Base-by-base conservation (phyloP, 1,140 invertebrate genomes). In the Pseudoatta argentina region DNA sequence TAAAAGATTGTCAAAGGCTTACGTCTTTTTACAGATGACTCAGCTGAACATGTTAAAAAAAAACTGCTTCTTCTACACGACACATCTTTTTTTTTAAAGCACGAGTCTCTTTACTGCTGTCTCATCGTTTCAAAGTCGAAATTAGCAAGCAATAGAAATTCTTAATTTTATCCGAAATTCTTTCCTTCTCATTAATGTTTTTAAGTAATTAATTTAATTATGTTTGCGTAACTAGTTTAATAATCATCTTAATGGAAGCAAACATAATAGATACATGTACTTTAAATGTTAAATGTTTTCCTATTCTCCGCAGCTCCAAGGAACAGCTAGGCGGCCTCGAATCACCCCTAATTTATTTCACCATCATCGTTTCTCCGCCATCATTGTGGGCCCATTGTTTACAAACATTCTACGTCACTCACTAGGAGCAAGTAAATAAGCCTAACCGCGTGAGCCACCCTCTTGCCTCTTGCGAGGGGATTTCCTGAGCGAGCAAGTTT, bases 331-430 rank as follows among this genome's bases (percentile, higher is more conserved):
- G 39, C 39, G 24, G 34, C n/a, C 34, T 21, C 51, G 66, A 72
- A 12, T 8, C 27, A 16, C 18, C 77, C 69, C 78, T 85, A 87
- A 87, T 85, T 85, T 71, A 85, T 87, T 76, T 55, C 53, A 51
- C 39, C 48, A 18, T 55, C 79, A 75, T 55, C 86, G 59, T 30
- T 24, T 55, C 18, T 76, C 24, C 27, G n/a, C 57, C 48, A 55
- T 86, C 34, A 71, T 69, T 73, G 57, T 48, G 30, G 61, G 24
- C 61, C 55, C 86, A 88, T 91, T 90, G 87, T 91, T 91, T 91
- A 91, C 89, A 91, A 90, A 91, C 89, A 91, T 90, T 86, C 88
- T 85, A 81, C 89, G 87, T 88, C 89, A 86, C 87, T 90, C 89
- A 77, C 87, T 90, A 90, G 73, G 21, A 77, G 63, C 87, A 90